These are phyloP conservation scores for Scalopus aquaticus DNA, from an alignment of 2,113 vertebrate genomes.

Conservation along the genomic window DNA sequence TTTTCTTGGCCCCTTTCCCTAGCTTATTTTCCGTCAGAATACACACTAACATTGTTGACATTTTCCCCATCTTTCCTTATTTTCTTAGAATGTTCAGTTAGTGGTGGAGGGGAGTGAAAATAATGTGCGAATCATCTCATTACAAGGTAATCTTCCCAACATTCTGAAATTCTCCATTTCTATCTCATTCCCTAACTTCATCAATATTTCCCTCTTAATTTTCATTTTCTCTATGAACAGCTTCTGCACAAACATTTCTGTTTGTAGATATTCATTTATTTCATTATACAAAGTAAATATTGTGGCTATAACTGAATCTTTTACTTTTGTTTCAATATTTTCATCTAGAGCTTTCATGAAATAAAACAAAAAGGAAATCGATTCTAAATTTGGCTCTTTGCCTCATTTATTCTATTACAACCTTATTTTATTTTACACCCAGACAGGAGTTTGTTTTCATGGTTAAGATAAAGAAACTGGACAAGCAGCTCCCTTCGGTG, in stretches of 20 bases:
- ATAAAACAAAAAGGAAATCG: neutral
- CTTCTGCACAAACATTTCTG: neutral
- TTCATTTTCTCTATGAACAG: neutral
- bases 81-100: neutral
- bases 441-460: slow-evolving; percentile 49
- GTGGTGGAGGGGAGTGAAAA: neutral
- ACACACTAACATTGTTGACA: neutral
- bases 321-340: slow-evolving; percentile 14
- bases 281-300: neutral
- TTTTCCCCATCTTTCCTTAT: neutral
- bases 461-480: slow-evolving; percentile 49
- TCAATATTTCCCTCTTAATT: neutral
- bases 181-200: neutral
- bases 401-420: slow-evolving; percentile 54
- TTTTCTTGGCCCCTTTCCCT: neutral
- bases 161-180: neutral
- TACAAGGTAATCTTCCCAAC: neutral
- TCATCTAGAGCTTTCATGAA: neutral
- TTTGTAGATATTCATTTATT: neutral
- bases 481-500: slow-evolving; percentile 18
- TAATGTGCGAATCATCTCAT: neutral
- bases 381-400: neutral
- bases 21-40: neutral
- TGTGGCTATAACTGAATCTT: neutral
- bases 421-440: slow-evolving; percentile 41